Conservation (phyloP, 1,140 invertebrate species). For the Bombus haemorrhoidalis region DNA sequence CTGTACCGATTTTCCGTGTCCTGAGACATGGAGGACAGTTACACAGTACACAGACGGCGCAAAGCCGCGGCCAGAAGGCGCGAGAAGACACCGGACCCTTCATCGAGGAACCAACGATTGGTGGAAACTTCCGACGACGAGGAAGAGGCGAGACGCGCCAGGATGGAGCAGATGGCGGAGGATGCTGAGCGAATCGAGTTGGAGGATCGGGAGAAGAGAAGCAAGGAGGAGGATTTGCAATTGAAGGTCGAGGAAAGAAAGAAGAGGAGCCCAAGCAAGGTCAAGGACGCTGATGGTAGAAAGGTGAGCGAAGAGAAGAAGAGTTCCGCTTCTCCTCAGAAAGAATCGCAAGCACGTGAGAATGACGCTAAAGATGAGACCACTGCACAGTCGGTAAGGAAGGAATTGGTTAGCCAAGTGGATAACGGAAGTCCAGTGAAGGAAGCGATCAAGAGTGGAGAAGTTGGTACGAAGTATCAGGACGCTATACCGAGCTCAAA, state of each 20-base stretch:
- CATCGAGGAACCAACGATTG: conserved; percentile 44
- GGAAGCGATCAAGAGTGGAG: conserved; percentile 10
- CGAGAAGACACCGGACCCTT: conserved; percentile 76
- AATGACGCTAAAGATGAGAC: conserved; percentile 43
- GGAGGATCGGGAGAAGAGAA: conserved; percentile 27
- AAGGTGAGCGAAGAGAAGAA: conserved; percentile 19
- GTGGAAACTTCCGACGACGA: conserved; percentile 65
- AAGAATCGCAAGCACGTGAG: conserved; percentile 61
- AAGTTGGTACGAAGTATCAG: background rate
- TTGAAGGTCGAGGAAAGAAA: background rate
- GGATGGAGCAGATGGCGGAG: conserved; percentile 78
- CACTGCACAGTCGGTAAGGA: conserved; percentile 26
- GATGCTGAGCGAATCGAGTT: conserved; percentile 75
- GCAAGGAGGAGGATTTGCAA: conserved; percentile 8
- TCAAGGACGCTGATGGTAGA: background rate
- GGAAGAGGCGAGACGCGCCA: conserved; percentile 71
- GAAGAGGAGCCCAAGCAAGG: background rate
- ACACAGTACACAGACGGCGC: conserved; percentile 78
- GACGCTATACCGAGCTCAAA: background rate
- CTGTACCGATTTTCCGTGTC: background rate
- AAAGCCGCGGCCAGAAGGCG: conserved; percentile 76
- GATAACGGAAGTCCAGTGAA: conserved; percentile 23
- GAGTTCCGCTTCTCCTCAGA: conserved; percentile 3
- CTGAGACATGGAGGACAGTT: conserved; percentile 79
- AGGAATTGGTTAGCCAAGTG: background rate